Percentiles rank a stretch among this genome's conserved stretches.
Evolutionary conservation across 2,113 vertebrate species (phyloP).

Genomic region (Gambusia holbrooki): DNA sequence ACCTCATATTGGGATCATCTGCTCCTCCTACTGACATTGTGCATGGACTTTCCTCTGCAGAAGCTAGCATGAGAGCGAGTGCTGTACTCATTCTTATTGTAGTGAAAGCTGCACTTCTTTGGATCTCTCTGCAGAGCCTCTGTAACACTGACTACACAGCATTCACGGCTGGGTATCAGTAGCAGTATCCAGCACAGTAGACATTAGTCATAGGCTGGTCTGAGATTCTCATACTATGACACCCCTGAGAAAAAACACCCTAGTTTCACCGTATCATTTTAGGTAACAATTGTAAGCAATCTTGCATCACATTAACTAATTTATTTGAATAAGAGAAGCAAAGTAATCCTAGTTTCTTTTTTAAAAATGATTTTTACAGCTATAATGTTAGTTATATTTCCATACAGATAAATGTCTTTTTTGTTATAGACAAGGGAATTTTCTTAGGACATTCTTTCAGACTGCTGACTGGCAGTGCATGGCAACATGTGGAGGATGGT

Average conservation of each 20-base stretch:
- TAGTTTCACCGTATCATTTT: not conserved
- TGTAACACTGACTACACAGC: slow-evolving; percentile 41
- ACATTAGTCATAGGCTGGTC: not conserved
- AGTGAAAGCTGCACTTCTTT: slow-evolving; percentile 19
- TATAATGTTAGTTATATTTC: not conserved
- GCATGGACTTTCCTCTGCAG: slow-evolving; percentile 31
- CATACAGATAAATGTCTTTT: not conserved
- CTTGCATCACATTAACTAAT: no score
- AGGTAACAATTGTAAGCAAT: not conserved
- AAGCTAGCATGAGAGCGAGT: not conserved
- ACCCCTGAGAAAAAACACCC: not conserved
- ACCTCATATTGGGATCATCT: slow-evolving; percentile 58
- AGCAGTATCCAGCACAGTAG: slow-evolving; percentile 46
- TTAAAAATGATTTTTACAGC: not conserved
- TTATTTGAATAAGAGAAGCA: no score
- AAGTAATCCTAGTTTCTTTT: no score
- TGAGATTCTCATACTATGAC: no score
- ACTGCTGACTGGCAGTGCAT: no score
- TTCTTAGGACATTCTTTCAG: not conserved
- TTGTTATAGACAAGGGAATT: not conserved
- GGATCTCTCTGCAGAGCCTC: slow-evolving; percentile 49
- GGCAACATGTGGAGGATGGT: no score
- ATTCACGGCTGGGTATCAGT: slow-evolving; percentile 40
- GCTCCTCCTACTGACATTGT: slow-evolving; percentile 46
- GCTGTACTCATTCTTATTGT: slow-evolving; percentile 1